phyloP scores from a whole-genome alignment of 2,888 invertebrate genomes.

The Selenia dentaria region DNA sequence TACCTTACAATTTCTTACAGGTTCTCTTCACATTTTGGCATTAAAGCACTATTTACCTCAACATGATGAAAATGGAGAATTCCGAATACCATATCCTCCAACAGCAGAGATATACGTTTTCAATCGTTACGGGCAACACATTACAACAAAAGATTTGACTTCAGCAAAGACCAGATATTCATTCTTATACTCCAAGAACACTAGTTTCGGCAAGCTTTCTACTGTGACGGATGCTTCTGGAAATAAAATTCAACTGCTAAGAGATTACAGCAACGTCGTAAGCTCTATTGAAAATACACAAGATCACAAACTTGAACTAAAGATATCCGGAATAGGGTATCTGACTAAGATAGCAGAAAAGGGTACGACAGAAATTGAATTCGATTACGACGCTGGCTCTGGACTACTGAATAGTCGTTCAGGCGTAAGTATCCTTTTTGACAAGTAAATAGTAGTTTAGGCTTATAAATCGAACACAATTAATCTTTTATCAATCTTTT shows the following conservation, averaged over 20 bases:
- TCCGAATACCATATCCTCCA: slow-evolving; percentile 96
- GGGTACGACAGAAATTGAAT: slow-evolving; percentile 93
- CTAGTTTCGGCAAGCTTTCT: slow-evolving; percentile 96
- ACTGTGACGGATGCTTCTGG: slow-evolving; percentile 97
- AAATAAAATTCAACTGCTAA: slow-evolving; percentile 94
- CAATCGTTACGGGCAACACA: slow-evolving; percentile 98
- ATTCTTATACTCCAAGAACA: slow-evolving; percentile 98
- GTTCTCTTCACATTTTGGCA: slow-evolving; percentile 92
- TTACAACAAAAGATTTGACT: slow-evolving; percentile 96
- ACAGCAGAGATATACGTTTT: slow-evolving; percentile 97
- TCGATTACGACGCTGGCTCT: slow-evolving; percentile 95
- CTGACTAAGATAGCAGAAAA: slow-evolving; percentile 95
- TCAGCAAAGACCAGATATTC: slow-evolving; percentile 98
- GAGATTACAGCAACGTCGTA: slow-evolving; percentile 96
- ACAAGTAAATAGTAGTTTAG: neutral
- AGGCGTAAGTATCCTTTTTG: slow-evolving; percentile 82
- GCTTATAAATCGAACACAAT: neutral
- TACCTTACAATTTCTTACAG: no score
- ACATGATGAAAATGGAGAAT: slow-evolving; percentile 95
- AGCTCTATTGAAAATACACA: slow-evolving; percentile 97
- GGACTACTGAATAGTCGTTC: slow-evolving; percentile 94
- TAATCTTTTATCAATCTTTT: neutral
- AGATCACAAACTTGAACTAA: slow-evolving; percentile 95
- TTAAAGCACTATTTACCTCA: slow-evolving; percentile 94
- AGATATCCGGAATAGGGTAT: slow-evolving; percentile 96